These are phyloP conservation scores for Zygogramma bicolorata DNA, from an alignment of 2,888 invertebrate species.

Conservation along the genomic window DNA sequence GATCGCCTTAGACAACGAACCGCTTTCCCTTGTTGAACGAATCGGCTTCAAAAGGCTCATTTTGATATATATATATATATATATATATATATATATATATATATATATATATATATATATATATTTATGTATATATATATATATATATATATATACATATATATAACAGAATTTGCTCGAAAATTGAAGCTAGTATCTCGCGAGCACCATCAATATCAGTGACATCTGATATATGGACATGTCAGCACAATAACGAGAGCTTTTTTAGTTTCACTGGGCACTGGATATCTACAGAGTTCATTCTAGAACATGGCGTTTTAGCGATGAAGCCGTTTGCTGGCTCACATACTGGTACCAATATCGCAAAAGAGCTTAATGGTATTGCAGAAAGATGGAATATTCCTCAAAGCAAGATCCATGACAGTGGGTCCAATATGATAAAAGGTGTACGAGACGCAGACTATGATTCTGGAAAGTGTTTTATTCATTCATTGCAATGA, in stretches of 20 bases:
- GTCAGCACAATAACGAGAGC: neutral
- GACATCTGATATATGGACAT: neutral
- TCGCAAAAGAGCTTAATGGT: conserved; percentile 45
- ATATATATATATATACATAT: too few relatives aligned
- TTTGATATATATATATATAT: too few relatives aligned
- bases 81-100: too few relatives aligned
- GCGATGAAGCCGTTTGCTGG: conserved; percentile 49
- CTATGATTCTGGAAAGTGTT: conserved; percentile 40
- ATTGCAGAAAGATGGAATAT: conserved; percentile 51
- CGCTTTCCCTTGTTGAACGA: neutral
- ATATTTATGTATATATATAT: too few relatives aligned
- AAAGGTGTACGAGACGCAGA: conserved; percentile 31
- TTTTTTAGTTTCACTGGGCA: conserved; percentile 32
- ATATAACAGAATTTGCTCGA: neutral
- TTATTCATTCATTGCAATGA: conserved; percentile 48
- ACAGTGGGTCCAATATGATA: conserved; percentile 4
- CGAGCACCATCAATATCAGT: neutral
- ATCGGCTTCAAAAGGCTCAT: neutral
- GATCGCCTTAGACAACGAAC: neutral
- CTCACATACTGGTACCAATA: conserved; percentile 36
- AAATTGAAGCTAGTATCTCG: neutral
- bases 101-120: too few relatives aligned
- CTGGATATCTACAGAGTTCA: conserved; percentile 36
- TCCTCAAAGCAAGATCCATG: conserved; percentile 27
- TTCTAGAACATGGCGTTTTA: conserved; percentile 46